Evolutionary conservation across 2,113 vertebrate genomes (phyloP).

Genomic region (Nothoprocta pentlandii): DNA sequence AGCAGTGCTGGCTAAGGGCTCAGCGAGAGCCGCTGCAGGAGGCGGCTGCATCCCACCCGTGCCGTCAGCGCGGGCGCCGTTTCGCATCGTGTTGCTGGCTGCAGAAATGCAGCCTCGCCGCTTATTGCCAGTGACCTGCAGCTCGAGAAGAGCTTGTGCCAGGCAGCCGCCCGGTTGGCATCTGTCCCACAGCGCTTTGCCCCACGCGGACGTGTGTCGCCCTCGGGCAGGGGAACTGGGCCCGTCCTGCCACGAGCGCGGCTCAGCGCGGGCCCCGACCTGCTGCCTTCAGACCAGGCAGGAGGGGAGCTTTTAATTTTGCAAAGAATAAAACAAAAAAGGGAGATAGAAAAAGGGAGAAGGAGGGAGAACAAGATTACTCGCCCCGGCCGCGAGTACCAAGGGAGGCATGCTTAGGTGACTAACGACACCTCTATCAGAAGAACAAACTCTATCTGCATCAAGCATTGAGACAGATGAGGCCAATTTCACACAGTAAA

Average conservation of each 20-base stretch:
- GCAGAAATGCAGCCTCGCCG: neutral
- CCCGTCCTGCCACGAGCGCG: neutral
- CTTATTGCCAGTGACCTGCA: neutral
- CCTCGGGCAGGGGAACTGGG: conserved; percentile 12
- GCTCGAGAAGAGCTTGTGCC: neutral
- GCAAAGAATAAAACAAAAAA: conserved; percentile 56
- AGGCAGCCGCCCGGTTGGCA: neutral
- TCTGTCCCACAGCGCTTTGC: neutral
- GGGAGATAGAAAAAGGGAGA: conserved; percentile 72
- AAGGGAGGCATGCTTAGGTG: conserved; percentile 92
- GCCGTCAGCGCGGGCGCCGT: neutral
- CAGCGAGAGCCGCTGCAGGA: accelerated
- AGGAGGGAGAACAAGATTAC: conserved; percentile 72
- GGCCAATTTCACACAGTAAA: conserved; percentile 99
- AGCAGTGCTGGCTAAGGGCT: neutral
- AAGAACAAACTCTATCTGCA: conserved; percentile 99
- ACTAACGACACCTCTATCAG: conserved; percentile 95
- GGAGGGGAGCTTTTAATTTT: conserved; percentile 78
- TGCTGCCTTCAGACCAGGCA: conserved; percentile 33
- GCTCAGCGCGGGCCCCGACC: neutral
- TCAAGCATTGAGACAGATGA: conserved; percentile 99
- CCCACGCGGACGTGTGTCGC: neutral
- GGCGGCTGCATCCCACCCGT: too few relatives aligned
- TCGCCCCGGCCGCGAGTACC: conserved; percentile 80
- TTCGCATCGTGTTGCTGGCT: neutral